Conservation (phyloP, 2,888 invertebrate genomes). For the Pocota personata region DNA sequence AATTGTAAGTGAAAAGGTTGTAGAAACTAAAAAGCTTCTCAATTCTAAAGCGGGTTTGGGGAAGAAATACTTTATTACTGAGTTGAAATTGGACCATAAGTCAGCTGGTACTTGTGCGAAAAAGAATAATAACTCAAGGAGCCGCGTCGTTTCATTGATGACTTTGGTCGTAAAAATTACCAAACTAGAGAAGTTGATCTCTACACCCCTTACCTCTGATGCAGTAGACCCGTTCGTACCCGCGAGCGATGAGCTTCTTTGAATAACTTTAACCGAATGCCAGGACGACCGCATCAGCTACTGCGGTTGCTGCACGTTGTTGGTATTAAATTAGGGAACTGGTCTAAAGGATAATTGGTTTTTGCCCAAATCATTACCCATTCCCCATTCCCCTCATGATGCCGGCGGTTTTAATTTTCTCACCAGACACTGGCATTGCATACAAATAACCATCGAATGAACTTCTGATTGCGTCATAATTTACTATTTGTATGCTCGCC, state of each 20-base stretch:
- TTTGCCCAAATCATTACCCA: conserved; percentile 4
- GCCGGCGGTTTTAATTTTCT: not conserved
- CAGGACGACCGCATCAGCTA: not conserved
- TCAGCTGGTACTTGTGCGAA: conserved; percentile 26
- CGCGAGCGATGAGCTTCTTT: conserved; percentile 4
- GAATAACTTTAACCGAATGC: conserved; percentile 10
- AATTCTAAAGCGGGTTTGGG: not conserved
- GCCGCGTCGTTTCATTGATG: conserved; percentile 50
- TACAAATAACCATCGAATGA: conserved; percentile 49
- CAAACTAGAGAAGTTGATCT: not conserved
- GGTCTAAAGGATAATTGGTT: conserved; percentile 52
- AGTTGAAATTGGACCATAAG: conserved; percentile 57
- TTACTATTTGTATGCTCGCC: conserved; percentile 41
- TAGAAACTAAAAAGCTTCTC: not conserved
- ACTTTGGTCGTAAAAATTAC: conserved; percentile 43
- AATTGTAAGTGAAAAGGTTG: conserved; percentile 46
- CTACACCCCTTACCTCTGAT: not conserved
- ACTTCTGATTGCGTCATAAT: conserved; percentile 50
- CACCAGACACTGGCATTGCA: conserved; percentile 24
- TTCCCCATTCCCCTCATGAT: not conserved
- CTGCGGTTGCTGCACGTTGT: not conserved
- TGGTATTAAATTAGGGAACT: conserved; percentile 47
- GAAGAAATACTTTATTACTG: conserved; percentile 31
- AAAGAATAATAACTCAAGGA: conserved; percentile 56
- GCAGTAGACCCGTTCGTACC: not conserved